phyloP scores from a whole-genome alignment of 2,888 invertebrate genomes.

The Pecten maximus region DNA sequence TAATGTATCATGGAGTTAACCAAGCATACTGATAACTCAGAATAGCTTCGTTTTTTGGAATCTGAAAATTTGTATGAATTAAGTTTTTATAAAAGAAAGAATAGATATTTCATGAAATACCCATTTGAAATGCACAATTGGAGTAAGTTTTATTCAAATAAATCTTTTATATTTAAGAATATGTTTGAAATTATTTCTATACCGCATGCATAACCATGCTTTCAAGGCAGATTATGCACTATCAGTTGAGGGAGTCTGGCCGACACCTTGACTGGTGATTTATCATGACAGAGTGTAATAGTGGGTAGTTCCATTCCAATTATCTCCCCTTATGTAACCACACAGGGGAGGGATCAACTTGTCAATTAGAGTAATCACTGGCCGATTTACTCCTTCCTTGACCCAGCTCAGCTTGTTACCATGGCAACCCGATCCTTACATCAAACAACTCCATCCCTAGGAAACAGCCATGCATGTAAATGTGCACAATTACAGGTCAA shows the following conservation, averaged over 20 bases:
- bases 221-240: not conserved
- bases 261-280: not conserved
- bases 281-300: not conserved
- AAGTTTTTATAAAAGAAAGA: not conserved
- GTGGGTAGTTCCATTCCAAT: conserved; percentile 29
- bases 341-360: conserved; percentile 13
- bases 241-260: not conserved
- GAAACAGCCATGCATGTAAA: conserved; percentile 2
- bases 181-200: not conserved
- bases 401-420: not conserved
- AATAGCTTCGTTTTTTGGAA: not conserved
- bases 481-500: not conserved
- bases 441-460: not conserved
- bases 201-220: conserved; percentile 8
- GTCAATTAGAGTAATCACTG: conserved; percentile 22
- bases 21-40: not conserved
- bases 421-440: not conserved
- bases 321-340: conserved; percentile 23
- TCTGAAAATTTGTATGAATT: not conserved
- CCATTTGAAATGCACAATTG: not conserved
- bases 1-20: not conserved
- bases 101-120: not conserved
- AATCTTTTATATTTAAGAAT: not conserved
- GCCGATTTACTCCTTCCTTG: not conserved
- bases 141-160: not conserved